Evolutionary conservation across 30 jellyfish, hydroid and myxozoan genomes (phyloP).

Genomic region (Aurelia sp.): DNA sequence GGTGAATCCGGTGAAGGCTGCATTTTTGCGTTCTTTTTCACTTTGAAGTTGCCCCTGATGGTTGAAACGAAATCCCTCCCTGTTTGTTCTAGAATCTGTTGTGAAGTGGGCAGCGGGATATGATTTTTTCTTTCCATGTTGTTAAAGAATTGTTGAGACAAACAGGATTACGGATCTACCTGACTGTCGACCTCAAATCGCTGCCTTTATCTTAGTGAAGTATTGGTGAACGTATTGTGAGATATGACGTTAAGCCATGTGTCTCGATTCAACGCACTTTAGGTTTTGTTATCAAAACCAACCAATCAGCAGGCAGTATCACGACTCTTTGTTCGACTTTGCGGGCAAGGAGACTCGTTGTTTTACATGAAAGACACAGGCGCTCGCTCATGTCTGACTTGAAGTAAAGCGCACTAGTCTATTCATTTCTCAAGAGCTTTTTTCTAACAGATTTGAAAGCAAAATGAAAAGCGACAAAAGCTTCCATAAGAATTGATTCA

Average conservation of each 20-base stretch:
- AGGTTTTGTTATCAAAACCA: slow-evolving; percentile 74
- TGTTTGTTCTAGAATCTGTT: slow-evolving; percentile 66
- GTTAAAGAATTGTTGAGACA: slow-evolving; percentile 80
- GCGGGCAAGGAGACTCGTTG: slow-evolving; percentile 69
- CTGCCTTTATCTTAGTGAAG: slow-evolving; percentile 74
- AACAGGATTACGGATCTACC: slow-evolving; percentile 72
- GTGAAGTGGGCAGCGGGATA: slow-evolving; percentile 82
- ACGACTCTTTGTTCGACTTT: slow-evolving; percentile 68
- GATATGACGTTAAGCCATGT: slow-evolving; percentile 84
- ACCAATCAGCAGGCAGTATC: slow-evolving; percentile 72
- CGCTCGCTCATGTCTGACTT: slow-evolving; percentile 44
- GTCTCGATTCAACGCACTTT: slow-evolving; percentile 83
- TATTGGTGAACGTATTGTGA: slow-evolving; percentile 78
- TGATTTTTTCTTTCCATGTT: slow-evolving; percentile 81
- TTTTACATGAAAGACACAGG: slow-evolving; percentile 35
- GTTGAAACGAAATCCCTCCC: slow-evolving; percentile 75
- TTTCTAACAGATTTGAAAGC: slow-evolving; percentile 43
- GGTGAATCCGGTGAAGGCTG: slow-evolving; percentile 80
- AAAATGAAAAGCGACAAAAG: slow-evolving; percentile 18
- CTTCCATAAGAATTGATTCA: slow-evolving; percentile 25
- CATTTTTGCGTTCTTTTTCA: slow-evolving; percentile 54
- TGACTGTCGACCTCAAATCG: slow-evolving; percentile 80
- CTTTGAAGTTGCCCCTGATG: slow-evolving; percentile 64
- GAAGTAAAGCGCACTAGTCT: slow-evolving; percentile 28
- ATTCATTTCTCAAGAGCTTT: slow-evolving; percentile 18